These are phyloP conservation scores for Mythimna ferrago DNA, from an alignment of 2,888 invertebrate species.

Conservation along the genomic window DNA sequence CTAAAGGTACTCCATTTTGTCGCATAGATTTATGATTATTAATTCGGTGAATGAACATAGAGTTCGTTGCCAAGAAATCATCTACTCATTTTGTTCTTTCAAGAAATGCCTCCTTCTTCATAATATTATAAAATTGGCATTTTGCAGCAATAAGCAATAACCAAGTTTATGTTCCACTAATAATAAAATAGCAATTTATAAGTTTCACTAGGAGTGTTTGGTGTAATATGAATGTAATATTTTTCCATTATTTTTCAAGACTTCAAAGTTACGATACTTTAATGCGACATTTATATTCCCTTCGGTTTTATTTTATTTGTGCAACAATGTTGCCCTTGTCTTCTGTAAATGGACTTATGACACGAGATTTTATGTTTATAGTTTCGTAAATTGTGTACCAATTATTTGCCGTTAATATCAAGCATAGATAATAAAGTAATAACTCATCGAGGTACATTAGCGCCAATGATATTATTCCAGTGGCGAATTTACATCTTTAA, in stretches of 20 bases:
- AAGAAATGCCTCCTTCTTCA: slow-evolving; percentile 15
- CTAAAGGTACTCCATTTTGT: slow-evolving; percentile 41
- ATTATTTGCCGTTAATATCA: slow-evolving; percentile 38
- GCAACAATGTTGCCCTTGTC: slow-evolving; percentile 41
- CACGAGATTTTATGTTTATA: slow-evolving; percentile 30
- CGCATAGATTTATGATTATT: slow-evolving; percentile 46
- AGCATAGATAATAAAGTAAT: slow-evolving; percentile 59
- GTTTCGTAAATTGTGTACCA: slow-evolving; percentile 27
- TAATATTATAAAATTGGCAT: slow-evolving; percentile 28
- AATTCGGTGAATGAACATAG: slow-evolving; percentile 40
- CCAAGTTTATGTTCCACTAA: slow-evolving; percentile 28
- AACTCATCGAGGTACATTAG: slow-evolving; percentile 55
- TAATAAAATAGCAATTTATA: slow-evolving; percentile 38
- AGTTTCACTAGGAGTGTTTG: slow-evolving; percentile 34
- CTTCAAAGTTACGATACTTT: slow-evolving; percentile 25
- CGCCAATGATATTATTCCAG: slow-evolving; percentile 53
- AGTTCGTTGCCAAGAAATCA: slow-evolving; percentile 44
- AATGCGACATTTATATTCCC: slow-evolving; percentile 41
- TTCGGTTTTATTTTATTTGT: slow-evolving; percentile 31
- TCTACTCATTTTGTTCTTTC: slow-evolving; percentile 37
- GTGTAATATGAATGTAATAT: slow-evolving; percentile 29
- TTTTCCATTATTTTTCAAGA: slow-evolving; percentile 43
- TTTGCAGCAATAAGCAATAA: slow-evolving; percentile 30
- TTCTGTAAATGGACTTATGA: slow-evolving; percentile 23
- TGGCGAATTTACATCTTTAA: slow-evolving; percentile 62